Evolutionary conservation across 2,113 vertebrate species (phyloP).

Genomic region (Ciconia stormi): DNA sequence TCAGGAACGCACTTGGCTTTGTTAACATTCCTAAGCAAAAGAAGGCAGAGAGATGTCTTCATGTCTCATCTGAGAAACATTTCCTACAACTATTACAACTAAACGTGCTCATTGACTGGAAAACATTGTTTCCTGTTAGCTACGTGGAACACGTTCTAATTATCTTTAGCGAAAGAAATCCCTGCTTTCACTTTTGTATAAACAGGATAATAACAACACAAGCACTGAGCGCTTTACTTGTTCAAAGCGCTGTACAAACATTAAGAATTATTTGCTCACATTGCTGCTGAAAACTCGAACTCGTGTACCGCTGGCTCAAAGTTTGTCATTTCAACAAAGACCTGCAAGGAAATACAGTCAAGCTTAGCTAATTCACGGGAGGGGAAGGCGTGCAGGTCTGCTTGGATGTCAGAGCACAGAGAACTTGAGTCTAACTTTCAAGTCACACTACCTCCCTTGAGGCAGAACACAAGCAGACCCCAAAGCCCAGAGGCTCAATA

Average conservation of each 20-base stretch:
- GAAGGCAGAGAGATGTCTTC: not conserved
- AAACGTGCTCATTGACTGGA: not conserved
- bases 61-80: not conserved
- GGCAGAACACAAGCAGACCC: not conserved
- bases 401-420: not conserved
- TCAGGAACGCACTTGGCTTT: constrained; percentile 79
- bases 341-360: constrained; percentile 71
- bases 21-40: constrained; percentile 70
- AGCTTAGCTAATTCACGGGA: not conserved
- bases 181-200: not conserved
- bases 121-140: not conserved
- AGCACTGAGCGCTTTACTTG: not conserved
- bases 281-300: constrained; percentile 62
- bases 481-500: not conserved
- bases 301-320: constrained; percentile 80
- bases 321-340: constrained; percentile 82
- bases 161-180: not conserved
- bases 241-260: not conserved
- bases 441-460: not conserved
- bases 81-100: not conserved
- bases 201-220: not conserved
- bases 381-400: not conserved
- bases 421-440: not conserved
- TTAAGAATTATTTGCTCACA: constrained; percentile 58
- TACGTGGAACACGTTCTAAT: not conserved